Evolutionary conservation across 2,797 vertebrate genomes (phyloP), one percentile per base, ranked within the genome.

Genomic region (Podarcis siculus): DNA sequence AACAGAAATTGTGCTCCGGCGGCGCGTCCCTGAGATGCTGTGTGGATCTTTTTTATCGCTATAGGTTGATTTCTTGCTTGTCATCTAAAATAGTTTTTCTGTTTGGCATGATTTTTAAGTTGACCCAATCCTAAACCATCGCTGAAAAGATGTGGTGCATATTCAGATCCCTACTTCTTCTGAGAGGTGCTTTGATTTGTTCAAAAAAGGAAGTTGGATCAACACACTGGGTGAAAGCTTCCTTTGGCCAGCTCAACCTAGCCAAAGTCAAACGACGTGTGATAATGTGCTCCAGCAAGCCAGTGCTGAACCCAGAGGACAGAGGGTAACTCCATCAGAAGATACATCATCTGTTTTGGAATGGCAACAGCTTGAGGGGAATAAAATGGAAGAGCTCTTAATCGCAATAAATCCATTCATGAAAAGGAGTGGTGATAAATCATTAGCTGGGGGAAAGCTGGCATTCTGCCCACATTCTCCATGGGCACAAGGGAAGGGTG

Each of bases 321-420:
- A 90, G 93, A 95, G 95, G 93, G 92, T 93, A 96, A 93, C 95
- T 89, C 96, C 93, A 95, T 94, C 91, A 91, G 92, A 92, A 96
- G 93, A 95, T 89, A 96, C 93, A 95, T 94, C 91, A 91, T 91
- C 85, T 91, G 78, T 92, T 95, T 95, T 87, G 89, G 73, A 93
- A 92, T 80, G 82, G 87, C 90, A 93, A 94, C 93, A 95, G 91
- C 85, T 94, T 88, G 86, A 89, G 93, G 83, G 91, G 86, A 94
- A 93, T 93, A 91, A 94, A 95, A 95, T 94, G 83, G 61, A 85
- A 92, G 83, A 90, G 86, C 90, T 91, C 89, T 92, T 95, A 95
- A 95, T 95, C 94, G 93, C 94, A 95, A 95, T 95, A 96, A 93
- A 92, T 94, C 94, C 92, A 95, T 95, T 97, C 96, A 95, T 95